phyloP scores from a whole-genome alignment of 2,113 vertebrate genomes.

The Phrynosoma blainvillii region DNA sequence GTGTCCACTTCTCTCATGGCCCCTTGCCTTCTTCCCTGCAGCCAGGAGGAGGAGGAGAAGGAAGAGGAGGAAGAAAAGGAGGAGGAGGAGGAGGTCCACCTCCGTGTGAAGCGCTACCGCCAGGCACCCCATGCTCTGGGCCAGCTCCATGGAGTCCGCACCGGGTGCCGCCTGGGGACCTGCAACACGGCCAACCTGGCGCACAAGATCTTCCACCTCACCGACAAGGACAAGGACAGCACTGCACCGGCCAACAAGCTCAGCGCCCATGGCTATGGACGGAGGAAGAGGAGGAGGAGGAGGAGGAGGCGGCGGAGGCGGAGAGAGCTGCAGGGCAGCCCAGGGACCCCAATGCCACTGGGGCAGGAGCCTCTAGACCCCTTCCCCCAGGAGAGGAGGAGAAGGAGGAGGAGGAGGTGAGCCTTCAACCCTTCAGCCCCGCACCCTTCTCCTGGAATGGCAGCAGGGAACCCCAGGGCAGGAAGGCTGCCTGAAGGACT shows the following conservation, averaged over 20 bases:
- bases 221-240: slow-evolving; percentile 81
- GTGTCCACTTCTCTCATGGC: not conserved
- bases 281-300: slow-evolving; percentile 79
- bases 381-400: not conserved
- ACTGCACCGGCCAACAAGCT: slow-evolving; percentile 85
- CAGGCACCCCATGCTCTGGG: slow-evolving; percentile 73
- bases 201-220: slow-evolving; percentile 86
- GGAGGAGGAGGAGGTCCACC: no score
- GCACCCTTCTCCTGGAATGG: no score
- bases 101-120: slow-evolving; percentile 88
- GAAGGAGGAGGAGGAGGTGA: no score
- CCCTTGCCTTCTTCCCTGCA: slow-evolving; percentile 39
- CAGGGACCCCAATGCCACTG: no score
- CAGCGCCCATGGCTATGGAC: slow-evolving; percentile 89
- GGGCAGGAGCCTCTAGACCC: not conserved
- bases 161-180: slow-evolving; percentile 80
- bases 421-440: no score
- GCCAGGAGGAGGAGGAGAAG: slow-evolving; percentile 55
- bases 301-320: not conserved
- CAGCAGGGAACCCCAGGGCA: no score
- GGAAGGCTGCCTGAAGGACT: no score
- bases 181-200: slow-evolving; percentile 91
- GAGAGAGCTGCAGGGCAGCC: no score
- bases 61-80: slow-evolving; percentile 46
- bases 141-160: slow-evolving; percentile 69